A percentile compares a stretch with the other conserved stretches of the same genome.
Conservation (phyloP, 2,888 invertebrate genomes). For the Rugalucina vietnamica region DNA sequence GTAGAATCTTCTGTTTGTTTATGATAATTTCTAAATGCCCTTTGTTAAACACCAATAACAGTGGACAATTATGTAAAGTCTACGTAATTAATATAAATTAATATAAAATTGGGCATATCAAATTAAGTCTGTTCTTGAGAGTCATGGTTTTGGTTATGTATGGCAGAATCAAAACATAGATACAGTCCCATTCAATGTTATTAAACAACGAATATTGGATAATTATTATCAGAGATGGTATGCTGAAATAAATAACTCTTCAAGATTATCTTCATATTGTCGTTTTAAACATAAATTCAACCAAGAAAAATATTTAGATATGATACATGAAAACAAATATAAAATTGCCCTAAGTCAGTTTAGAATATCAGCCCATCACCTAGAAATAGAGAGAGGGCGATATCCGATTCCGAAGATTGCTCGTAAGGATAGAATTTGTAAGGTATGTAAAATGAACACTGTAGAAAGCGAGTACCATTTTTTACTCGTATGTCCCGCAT, state of each 20-base stretch:
- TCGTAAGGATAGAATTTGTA: neutral
- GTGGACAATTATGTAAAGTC: no score
- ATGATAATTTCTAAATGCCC: no score
- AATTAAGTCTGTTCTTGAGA: neutral
- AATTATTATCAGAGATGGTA: neutral
- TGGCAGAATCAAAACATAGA: conserved; percentile 4
- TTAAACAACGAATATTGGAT: neutral
- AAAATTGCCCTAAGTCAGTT: neutral
- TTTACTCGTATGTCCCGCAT: neutral
- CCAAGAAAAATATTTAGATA: neutral
- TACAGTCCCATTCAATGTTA: neutral
- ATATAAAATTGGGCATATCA: neutral
- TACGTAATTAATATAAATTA: no score
- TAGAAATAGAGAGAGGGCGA: neutral
- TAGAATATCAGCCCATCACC: neutral
- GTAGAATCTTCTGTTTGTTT: no score
- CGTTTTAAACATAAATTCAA: neutral
- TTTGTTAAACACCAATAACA: no score
- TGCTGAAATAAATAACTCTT: neutral
- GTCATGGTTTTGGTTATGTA: neutral
- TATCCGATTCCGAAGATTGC: neutral
- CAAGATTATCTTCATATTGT: neutral
- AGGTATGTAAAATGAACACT: neutral
- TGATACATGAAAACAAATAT: neutral
- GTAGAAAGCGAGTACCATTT: neutral